Conservation (phyloP, 2,113 vertebrate genomes). For the Dendrocopos noguchii region DNA sequence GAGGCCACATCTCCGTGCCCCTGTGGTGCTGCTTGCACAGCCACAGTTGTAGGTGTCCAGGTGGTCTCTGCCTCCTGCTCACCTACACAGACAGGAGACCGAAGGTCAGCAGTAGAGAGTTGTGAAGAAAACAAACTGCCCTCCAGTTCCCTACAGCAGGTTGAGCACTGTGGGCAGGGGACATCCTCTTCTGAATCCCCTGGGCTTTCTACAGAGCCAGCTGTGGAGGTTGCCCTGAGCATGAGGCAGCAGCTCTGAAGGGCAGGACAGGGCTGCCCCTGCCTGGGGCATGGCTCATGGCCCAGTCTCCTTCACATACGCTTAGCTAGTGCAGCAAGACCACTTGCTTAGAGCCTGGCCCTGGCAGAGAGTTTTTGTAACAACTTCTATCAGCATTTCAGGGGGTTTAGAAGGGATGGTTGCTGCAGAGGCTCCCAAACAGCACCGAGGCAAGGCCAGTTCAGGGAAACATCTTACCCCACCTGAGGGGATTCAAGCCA, state of each 20-base stretch:
- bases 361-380: constrained; percentile 4
- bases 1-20: constrained; percentile 12
- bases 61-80: neutral
- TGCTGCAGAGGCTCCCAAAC: neutral
- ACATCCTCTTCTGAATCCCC: neutral
- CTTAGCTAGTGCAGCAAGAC: constrained; percentile 14
- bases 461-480: constrained; percentile 43
- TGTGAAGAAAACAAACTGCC: neutral
- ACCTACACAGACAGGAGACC: neutral
- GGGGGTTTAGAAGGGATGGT: neutral
- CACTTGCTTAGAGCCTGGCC: constrained; percentile 29
- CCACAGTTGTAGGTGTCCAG: neutral
- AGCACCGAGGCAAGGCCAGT: constrained; percentile 4
- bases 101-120: neutral
- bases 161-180: neutral
- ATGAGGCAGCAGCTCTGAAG: neutral
- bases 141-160: neutral
- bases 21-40: constrained; percentile 9
- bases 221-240: neutral
- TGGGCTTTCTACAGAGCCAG: neutral
- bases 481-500: constrained; percentile 44
- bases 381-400: constrained; percentile 17
- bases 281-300: neutral
- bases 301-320: constrained; percentile 2
- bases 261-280: neutral